These are phyloP conservation scores for Rhodinocichla rosea DNA, from an alignment of 2,113 vertebrate species.

Conservation along the genomic window DNA sequence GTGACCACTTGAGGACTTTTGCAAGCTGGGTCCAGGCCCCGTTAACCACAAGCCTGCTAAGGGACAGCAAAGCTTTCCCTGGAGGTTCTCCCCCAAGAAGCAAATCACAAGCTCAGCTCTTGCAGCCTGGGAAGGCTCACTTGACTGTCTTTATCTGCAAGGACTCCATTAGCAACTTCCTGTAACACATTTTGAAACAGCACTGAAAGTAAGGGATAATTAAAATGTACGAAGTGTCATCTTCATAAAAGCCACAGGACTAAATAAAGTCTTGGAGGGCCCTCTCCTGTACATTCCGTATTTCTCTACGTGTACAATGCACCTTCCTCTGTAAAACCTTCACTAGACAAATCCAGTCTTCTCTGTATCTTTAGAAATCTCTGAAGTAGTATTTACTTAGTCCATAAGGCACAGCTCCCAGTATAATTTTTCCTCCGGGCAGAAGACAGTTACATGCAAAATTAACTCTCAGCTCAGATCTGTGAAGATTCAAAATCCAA, in stretches of 20 bases:
- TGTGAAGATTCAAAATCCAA: neutral
- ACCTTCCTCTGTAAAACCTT: neutral
- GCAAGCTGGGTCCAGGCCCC: neutral
- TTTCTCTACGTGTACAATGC: conserved; percentile 8
- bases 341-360: neutral
- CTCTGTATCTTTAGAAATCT: neutral
- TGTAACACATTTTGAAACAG: neutral
- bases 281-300: conserved; percentile 66
- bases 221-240: conserved; percentile 63
- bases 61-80: neutral
- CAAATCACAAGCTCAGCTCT: neutral
- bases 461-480: neutral
- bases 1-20: neutral
- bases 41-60: neutral
- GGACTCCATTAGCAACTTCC: conserved; percentile 37
- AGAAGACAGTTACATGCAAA: neutral
- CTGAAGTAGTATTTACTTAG: neutral
- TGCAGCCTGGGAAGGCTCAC: neutral
- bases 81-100: neutral
- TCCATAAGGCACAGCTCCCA: neutral
- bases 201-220: neutral
- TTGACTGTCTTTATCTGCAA: conserved; percentile 3
- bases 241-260: conserved; percentile 59
- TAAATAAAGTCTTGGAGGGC: conserved; percentile 70
- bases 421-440: neutral